phyloP scores from a whole-genome alignment of 2,113 vertebrate species.

The Ceratotherium simum region DNA sequence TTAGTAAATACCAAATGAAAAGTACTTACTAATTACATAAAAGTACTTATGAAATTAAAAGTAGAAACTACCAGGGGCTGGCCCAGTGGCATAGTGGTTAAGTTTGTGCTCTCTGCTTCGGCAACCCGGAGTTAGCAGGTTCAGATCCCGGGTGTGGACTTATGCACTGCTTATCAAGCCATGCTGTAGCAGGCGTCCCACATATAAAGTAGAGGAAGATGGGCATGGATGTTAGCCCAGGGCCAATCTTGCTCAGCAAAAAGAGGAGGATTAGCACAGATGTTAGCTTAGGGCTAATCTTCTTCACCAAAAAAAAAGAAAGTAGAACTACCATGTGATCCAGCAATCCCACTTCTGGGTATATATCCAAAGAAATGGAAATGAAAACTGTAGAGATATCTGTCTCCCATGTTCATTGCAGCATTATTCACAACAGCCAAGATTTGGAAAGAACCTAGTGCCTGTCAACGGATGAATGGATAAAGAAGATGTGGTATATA shows the following conservation, averaged over 20 bases:
- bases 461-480: neutral
- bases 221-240: no score
- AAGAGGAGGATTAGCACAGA: no score
- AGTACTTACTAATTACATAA: neutral
- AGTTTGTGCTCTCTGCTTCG: no score
- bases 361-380: neutral
- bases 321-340: neutral
- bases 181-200: no score
- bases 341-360: neutral
- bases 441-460: neutral
- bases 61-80: neutral
- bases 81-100: no score
- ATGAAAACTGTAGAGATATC: neutral
- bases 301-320: neutral
- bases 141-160: no score
- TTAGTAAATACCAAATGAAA: neutral
- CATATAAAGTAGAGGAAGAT: no score
- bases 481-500: neutral
- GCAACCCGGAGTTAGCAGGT: no score
- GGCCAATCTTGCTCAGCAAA: no score
- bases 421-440: neutral
- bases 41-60: slow-evolving; percentile 9
- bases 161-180: no score
- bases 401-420: neutral
- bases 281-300: no score